phyloP scores from a whole-genome alignment of 2,888 invertebrate species.

The Drosophila ochracea region DNA sequence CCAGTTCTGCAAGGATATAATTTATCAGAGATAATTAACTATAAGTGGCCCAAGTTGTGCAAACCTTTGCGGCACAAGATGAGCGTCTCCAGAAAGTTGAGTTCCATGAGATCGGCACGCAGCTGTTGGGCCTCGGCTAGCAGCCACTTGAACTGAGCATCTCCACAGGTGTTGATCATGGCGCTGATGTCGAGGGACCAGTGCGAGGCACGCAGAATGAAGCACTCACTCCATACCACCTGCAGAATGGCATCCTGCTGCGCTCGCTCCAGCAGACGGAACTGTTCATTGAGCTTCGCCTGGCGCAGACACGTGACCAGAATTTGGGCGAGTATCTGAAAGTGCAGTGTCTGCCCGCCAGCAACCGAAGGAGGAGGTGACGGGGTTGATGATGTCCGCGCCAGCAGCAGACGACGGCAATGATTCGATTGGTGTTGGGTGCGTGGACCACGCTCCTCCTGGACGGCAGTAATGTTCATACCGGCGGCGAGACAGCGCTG shows the following conservation, averaged over 20 bases:
- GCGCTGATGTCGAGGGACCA: constrained; percentile 86
- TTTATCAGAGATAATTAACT: background rate
- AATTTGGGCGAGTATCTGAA: constrained; percentile 88
- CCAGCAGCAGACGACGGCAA: constrained; percentile 8
- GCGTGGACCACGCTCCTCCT: constrained; percentile 93
- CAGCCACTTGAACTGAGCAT: constrained; percentile 81
- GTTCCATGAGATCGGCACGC: constrained; percentile 85
- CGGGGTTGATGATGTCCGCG: constrained; percentile 5
- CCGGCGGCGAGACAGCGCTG: constrained; percentile 91
- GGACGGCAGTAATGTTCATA: constrained; percentile 93
- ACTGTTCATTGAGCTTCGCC: constrained; percentile 87
- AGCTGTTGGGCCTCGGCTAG: constrained; percentile 84
- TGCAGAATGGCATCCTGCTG: constrained; percentile 87
- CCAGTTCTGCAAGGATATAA: constrained; percentile 72
- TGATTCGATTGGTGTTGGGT: constrained; percentile 43
- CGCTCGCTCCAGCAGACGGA: constrained; percentile 85
- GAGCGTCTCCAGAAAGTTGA: constrained; percentile 86
- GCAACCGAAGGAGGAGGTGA: background rate
- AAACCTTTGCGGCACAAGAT: constrained; percentile 86
- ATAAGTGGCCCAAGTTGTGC: constrained; percentile 4
- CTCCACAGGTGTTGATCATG: constrained; percentile 82
- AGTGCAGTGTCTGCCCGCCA: constrained; percentile 82
- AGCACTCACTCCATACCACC: constrained; percentile 87
- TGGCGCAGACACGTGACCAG: constrained; percentile 87
- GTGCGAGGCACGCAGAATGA: constrained; percentile 87